These are phyloP conservation scores for Melipona beecheii DNA, from an alignment of 2,888 invertebrate species.

Conservation along the genomic window DNA sequence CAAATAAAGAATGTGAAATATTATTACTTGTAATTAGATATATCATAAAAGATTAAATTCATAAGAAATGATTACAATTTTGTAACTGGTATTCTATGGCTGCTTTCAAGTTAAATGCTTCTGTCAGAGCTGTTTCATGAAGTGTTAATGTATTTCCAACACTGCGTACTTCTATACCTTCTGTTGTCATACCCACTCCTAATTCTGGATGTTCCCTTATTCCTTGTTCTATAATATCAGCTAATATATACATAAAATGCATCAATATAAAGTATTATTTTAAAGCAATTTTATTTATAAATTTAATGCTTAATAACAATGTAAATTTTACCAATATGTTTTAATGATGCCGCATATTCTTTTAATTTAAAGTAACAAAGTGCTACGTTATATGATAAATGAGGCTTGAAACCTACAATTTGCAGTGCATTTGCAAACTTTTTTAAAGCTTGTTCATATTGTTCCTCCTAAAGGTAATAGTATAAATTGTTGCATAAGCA, in stretches of 20 bases:
- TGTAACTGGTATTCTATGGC: slow-evolving; percentile 98
- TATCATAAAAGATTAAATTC: slow-evolving; percentile 11
- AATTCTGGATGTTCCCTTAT: slow-evolving; percentile 98
- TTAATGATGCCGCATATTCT: slow-evolving; percentile 96
- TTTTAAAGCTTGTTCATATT: slow-evolving; percentile 95
- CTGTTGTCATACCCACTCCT: slow-evolving; percentile 98
- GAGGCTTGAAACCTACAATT: slow-evolving; percentile 94
- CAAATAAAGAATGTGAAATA: slow-evolving; percentile 27
- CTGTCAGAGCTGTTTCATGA: slow-evolving; percentile 98
- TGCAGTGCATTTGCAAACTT: slow-evolving; percentile 95
- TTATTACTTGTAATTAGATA: neutral
- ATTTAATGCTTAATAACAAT: neutral
- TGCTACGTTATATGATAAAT: slow-evolving; percentile 97
- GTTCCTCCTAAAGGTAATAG: slow-evolving; percentile 87
- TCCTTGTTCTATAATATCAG: slow-evolving; percentile 97
- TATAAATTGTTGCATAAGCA: neutral
- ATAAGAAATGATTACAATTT: slow-evolving; percentile 86
- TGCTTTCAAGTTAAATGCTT: slow-evolving; percentile 99
- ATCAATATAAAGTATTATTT: slow-evolving; percentile 29
- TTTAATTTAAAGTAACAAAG: slow-evolving; percentile 97
- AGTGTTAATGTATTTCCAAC: slow-evolving; percentile 97
- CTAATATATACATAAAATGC: slow-evolving; percentile 74
- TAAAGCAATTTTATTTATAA: slow-evolving; percentile 10
- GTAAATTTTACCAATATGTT: slow-evolving; percentile 90
- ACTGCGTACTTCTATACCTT: slow-evolving; percentile 95